phyloP scores from a whole-genome alignment of 2,113 vertebrate genomes.

The Phasianus colchicus region DNA sequence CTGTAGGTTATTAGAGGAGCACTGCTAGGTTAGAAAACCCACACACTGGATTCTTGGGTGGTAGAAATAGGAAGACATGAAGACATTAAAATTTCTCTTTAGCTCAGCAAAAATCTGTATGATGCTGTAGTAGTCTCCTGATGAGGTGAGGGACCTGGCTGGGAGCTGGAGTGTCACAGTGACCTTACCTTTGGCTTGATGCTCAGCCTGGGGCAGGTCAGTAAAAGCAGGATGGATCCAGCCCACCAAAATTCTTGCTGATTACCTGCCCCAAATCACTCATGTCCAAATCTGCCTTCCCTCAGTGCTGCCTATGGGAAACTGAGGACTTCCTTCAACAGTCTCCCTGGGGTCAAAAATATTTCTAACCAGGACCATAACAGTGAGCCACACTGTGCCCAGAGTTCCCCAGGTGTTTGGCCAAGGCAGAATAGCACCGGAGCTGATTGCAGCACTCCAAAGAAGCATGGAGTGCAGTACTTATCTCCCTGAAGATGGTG shows the following conservation, averaged over 20 bases:
- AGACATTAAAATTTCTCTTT: neutral
- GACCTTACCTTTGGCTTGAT: neutral
- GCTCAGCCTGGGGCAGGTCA: fast-evolving
- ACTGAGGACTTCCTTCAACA: neutral
- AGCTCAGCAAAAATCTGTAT: neutral
- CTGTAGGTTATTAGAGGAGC: neutral
- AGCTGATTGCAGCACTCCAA: neutral
- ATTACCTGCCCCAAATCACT: fast-evolving
- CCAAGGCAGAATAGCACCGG: neutral
- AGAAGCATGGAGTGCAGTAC: neutral
- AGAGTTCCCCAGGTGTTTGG: neutral
- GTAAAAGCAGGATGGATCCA: neutral
- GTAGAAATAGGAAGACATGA: fast-evolving
- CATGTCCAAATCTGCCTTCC: neutral
- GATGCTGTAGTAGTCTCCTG: neutral
- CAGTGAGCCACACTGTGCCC: neutral
- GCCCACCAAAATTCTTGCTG: neutral
- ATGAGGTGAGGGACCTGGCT: neutral
- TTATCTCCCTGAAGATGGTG: fast-evolving
- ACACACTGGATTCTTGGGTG: neutral
- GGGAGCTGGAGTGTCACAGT: neutral
- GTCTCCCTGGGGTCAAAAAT: neutral
- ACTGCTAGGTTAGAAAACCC: neutral
- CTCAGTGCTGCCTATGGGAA: neutral
- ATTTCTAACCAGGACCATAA: neutral